Percentiles rank a stretch among this genome's conserved stretches.
Evolutionary conservation across 1,140 invertebrate genomes (phyloP).

Genomic region (Neodiprion lecontei): DNA sequence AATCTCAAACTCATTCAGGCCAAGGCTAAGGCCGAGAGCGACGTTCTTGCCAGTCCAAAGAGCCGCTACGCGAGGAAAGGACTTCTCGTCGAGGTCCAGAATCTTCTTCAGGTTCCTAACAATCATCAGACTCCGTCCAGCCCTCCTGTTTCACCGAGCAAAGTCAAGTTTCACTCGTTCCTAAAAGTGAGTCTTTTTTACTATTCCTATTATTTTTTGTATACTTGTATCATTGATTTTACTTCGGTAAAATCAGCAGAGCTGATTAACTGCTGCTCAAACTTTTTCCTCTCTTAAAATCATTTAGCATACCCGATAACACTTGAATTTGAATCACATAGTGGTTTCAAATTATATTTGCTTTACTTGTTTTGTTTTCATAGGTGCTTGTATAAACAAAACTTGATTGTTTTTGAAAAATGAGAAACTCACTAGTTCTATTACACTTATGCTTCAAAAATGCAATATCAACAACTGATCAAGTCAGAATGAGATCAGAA

Average conservation of each 20-base stretch:
- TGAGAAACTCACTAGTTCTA: too few species aligned
- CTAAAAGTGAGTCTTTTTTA: constrained; percentile 49
- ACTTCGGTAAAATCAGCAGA: background rate
- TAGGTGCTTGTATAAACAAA: too few species aligned
- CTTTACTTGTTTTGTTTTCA: too few species aligned
- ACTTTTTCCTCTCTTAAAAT: background rate
- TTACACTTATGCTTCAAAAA: too few species aligned
- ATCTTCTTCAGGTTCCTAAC: constrained; percentile 40
- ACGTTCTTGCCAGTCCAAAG: constrained; percentile 39
- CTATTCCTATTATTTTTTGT: constrained; percentile 6
- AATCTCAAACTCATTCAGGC: constrained; percentile 44
- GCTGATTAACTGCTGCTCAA: constrained; percentile 3
- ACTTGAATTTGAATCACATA: constrained; percentile 14
- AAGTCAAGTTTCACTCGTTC: constrained; percentile 59
- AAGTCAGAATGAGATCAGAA: too few species aligned
- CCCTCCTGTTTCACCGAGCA: constrained; percentile 59
- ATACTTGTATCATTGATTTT: background rate
- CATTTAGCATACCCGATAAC: constrained; percentile 7
- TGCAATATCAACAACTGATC: too few species aligned
- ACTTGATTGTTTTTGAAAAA: too few species aligned
- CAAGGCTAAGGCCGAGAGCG: constrained; percentile 42
- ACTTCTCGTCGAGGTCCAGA: constrained; percentile 49
- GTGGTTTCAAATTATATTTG: background rate
- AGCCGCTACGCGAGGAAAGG: constrained; percentile 47
- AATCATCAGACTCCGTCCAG: constrained; percentile 40